Conservation (phyloP, 1,140 invertebrate species). For the Dufourea novaeangliae region DNA sequence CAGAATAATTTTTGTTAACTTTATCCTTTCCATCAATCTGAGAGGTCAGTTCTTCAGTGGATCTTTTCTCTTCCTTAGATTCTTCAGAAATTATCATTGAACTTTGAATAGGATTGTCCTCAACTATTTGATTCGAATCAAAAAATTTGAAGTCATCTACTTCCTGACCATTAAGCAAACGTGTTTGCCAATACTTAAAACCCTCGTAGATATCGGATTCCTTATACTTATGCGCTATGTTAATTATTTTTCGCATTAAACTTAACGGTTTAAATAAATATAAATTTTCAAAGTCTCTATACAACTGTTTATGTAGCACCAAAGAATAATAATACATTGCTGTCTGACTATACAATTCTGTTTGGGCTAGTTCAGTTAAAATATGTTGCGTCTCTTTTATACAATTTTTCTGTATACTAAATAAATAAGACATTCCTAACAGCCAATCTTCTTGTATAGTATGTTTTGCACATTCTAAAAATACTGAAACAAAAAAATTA, state of each 20-base stretch:
- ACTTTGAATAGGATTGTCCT: background rate
- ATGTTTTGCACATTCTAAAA: slow-evolving; percentile 74
- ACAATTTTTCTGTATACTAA: slow-evolving; percentile 68
- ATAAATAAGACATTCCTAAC: slow-evolving; percentile 76
- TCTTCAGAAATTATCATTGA: background rate
- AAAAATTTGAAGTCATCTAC: background rate
- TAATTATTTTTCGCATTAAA: slow-evolving; percentile 67
- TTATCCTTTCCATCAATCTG: background rate
- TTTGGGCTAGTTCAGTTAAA: slow-evolving; percentile 70
- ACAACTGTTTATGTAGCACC: slow-evolving; percentile 66
- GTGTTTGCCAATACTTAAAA: slow-evolving; percentile 58
- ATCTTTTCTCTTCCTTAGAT: slow-evolving; percentile 15
- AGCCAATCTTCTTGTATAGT: slow-evolving; percentile 77
- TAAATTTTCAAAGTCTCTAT: slow-evolving; percentile 56
- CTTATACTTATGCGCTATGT: slow-evolving; percentile 45
- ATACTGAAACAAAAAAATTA: slow-evolving; percentile 70
- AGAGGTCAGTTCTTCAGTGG: background rate
- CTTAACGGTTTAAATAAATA: slow-evolving; percentile 71
- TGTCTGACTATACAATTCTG: slow-evolving; percentile 71
- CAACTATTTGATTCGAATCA: background rate
- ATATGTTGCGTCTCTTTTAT: slow-evolving; percentile 62
- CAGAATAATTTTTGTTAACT: background rate
- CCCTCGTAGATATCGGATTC: slow-evolving; percentile 53
- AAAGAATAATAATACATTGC: slow-evolving; percentile 76
- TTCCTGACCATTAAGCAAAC: slow-evolving; percentile 36